A percentile compares a stretch with the other conserved stretches of the same genome.
Evolutionary conservation across 2,113 vertebrate species (phyloP).

Genomic region (Oryzias javanicus): DNA sequence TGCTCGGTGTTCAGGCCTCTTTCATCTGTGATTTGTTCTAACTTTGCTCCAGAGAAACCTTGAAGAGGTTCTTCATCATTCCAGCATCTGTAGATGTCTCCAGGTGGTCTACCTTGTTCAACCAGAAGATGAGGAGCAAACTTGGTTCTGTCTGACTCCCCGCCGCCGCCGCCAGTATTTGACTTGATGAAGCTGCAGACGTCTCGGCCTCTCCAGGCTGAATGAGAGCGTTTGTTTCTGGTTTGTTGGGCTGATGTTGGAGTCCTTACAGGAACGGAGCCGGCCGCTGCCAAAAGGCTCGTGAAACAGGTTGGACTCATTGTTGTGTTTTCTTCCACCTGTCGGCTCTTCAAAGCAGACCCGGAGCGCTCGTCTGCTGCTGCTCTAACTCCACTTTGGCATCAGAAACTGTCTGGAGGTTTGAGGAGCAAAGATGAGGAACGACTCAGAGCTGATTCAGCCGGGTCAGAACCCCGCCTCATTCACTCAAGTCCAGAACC

Average conservation of each 20-base stretch:
- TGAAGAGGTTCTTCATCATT: too few relatives aligned
- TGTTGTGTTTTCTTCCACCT: constrained; percentile 7
- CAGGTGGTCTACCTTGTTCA: too few relatives aligned
- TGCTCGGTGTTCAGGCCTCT: background rate
- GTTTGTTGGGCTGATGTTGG: constrained; percentile 5
- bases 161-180: background rate
- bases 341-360: background rate
- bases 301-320: constrained; percentile 1
- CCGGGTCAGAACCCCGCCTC: too few relatives aligned
- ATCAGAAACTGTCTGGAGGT: too few relatives aligned
- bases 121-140: too few relatives aligned
- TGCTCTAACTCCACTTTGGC: too few relatives aligned
- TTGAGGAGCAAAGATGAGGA: too few relatives aligned
- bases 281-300: constrained; percentile 12
- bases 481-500: too few relatives aligned
- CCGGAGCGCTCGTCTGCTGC: background rate
- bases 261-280: constrained; percentile 15
- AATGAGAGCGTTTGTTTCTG: constrained; percentile 20
- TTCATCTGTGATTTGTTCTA: background rate
- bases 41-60: too few relatives aligned
- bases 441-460: too few relatives aligned
- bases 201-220: constrained; percentile 18
- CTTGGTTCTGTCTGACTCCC: background rate
- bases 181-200: constrained; percentile 31
- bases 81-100: too few relatives aligned